Evolutionary conservation across 1,140 invertebrate species (phyloP).

Genomic region (Calliopsis andreniformis): DNA sequence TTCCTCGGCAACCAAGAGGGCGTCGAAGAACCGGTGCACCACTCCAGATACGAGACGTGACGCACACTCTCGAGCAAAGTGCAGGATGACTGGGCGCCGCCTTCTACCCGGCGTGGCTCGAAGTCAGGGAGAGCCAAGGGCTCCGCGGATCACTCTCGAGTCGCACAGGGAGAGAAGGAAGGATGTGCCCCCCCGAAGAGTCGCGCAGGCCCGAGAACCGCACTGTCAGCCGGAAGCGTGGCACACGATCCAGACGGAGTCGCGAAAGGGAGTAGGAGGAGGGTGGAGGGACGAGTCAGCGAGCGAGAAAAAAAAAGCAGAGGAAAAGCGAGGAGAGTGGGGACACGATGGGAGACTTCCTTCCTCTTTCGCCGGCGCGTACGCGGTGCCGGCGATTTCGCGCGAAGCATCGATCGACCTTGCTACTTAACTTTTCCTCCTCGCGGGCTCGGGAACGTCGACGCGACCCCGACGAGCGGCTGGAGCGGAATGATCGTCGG

Average conservation of each 20-base stretch:
- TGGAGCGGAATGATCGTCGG: conserved; percentile 11
- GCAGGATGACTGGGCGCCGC: conserved; percentile 24
- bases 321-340: conserved; percentile 1
- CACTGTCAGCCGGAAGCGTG: conserved; percentile 66
- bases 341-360: conserved; percentile 1
- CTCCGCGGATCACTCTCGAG: conserved; percentile 55
- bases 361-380: conserved; percentile 10
- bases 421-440: background rate
- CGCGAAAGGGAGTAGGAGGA: conserved; percentile 5
- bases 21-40: conserved; percentile 34
- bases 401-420: background rate
- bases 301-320: background rate
- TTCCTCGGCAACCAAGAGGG: conserved; percentile 10
- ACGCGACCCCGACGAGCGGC: background rate
- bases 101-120: background rate
- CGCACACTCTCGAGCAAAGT: conserved; percentile 40
- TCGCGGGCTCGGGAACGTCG: background rate
- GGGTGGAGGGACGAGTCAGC: conserved; percentile 9
- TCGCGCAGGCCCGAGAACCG: conserved; percentile 57
- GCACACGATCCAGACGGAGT: conserved; percentile 46
- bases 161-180: conserved; percentile 37
- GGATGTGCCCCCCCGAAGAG: conserved; percentile 17
- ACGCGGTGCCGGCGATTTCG: background rate
- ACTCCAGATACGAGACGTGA: conserved; percentile 37
- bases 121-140: conserved; percentile 10